Base-by-base conservation (phyloP, 2,888 invertebrate genomes). In the Pogonocherus hispidulus region DNA sequence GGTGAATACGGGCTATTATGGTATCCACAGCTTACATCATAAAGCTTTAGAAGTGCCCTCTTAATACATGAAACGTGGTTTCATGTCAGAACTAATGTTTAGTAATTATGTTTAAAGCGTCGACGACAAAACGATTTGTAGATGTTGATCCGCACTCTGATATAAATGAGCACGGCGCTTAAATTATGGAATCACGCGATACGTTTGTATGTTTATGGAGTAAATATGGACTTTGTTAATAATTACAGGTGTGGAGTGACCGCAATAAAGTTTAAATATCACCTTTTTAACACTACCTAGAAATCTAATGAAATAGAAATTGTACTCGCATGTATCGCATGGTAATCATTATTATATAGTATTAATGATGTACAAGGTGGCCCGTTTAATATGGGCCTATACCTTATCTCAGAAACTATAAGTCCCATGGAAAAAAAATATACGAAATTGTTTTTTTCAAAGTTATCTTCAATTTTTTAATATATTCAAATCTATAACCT, bases 101-200 rank as follows among this genome's bases (percentile, higher is more conserved):
- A 59, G 56, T 67, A 70, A 70, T 73, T 70, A 70, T 56, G 69
- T 69, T 70, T 73, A 70, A 66, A 69, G 47, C 66, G 70, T 49
- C 64, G 70, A 55, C 70, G 67, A 73, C 70, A 71, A 66, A 72
- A 66, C 70, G 72, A 70, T 72, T 72, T 72, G 72, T 68, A 66
- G 65, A 69, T 64, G 69, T 66, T 73, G 70, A 73, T 73, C 70
- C 69, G 27, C 55, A 27, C 32, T 57, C 49, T 52, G 73, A 73
- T 73, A 71, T 63, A 59, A 69, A 60, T n/a, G 56, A 63, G 67
- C 70, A 73, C 69, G 69, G 66, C 59, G 63, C 56, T 22, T 51
- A 65, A 69, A 67, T 67, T 70, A 66, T 63, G 60, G 16, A 32
- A 22, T 49, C 72, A 66, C 68, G 71, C 66, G 63, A 66, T 59